Conservation (phyloP, 2,888 invertebrate genomes). For the Siphlonurus alternatus region DNA sequence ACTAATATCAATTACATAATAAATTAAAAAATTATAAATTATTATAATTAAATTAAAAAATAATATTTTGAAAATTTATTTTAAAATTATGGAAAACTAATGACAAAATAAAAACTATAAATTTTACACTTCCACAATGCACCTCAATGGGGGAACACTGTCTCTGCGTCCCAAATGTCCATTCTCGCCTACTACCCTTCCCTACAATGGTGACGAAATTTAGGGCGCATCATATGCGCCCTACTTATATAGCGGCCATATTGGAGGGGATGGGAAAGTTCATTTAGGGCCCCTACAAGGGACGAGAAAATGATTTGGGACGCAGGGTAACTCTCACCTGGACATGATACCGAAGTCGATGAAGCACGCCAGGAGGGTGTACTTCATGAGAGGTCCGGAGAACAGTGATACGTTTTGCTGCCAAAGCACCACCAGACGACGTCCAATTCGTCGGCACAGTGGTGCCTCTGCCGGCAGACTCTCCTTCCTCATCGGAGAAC, state of each 20-base stretch:
- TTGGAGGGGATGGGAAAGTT: too few species aligned
- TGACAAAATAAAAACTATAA: not conserved
- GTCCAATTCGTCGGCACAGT: not conserved
- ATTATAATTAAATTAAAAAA: too few species aligned
- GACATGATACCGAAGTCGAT: constrained; percentile 72
- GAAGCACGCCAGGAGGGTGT: constrained; percentile 56
- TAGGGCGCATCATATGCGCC: too few species aligned
- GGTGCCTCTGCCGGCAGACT: not conserved
- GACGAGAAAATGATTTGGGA: too few species aligned
- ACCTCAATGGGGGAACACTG: not conserved
- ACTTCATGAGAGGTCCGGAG: constrained; percentile 53
- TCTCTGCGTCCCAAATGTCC: not conserved
- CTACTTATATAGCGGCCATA: too few species aligned
- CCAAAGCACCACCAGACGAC: constrained; percentile 43
- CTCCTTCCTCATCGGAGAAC: not conserved
- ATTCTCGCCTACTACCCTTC: too few species aligned
- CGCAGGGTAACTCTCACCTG: constrained; percentile 30
- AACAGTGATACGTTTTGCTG: constrained; percentile 55
- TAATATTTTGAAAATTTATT: not conserved
- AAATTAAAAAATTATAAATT: too few species aligned
- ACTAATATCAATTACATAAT: too few species aligned
- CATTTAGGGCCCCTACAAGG: too few species aligned
- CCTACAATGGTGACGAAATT: too few species aligned
- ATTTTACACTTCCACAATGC: not conserved
- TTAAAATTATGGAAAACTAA: not conserved